These are phyloP conservation scores for Pseudochirops cupreus DNA, from an alignment of 2,797 vertebrate genomes.

Conservation along the genomic window DNA sequence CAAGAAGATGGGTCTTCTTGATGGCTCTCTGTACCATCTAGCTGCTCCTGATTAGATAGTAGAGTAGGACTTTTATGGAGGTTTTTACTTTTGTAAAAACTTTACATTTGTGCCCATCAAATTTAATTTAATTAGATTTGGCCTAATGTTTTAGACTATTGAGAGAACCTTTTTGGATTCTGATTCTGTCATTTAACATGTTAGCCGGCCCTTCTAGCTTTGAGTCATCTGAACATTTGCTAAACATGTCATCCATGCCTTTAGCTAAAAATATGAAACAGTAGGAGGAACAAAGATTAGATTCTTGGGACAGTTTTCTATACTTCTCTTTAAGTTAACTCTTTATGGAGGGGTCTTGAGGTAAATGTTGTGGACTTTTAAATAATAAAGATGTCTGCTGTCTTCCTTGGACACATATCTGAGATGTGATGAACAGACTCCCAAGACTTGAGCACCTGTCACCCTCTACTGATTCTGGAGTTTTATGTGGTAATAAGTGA, in stretches of 20 bases:
- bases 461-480: not conserved
- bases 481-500: not conserved
- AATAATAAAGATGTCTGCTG: not conserved
- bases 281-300: not conserved
- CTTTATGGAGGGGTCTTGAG: not conserved
- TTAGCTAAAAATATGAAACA: not conserved
- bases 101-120: not conserved
- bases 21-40: no score
- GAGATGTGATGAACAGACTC: not conserved
- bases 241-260: not conserved
- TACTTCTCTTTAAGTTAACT: not conserved
- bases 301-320: not conserved
- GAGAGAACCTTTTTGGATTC: not conserved
- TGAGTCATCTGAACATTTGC: not conserved
- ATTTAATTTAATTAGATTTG: not conserved
- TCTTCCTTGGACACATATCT: not conserved
- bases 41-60: no score
- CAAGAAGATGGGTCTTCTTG: no score
- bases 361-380: not conserved
- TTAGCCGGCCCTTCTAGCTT: not conserved
- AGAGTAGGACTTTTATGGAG: not conserved
- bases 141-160: not conserved
- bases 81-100: slow-evolving; percentile 1
- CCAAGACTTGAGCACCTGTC: not conserved
- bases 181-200: not conserved